A percentile compares a stretch with the other conserved stretches of the same genome.
Conservation (phyloP, 2,113 vertebrate species). For the Apodemus speciosus region DNA sequence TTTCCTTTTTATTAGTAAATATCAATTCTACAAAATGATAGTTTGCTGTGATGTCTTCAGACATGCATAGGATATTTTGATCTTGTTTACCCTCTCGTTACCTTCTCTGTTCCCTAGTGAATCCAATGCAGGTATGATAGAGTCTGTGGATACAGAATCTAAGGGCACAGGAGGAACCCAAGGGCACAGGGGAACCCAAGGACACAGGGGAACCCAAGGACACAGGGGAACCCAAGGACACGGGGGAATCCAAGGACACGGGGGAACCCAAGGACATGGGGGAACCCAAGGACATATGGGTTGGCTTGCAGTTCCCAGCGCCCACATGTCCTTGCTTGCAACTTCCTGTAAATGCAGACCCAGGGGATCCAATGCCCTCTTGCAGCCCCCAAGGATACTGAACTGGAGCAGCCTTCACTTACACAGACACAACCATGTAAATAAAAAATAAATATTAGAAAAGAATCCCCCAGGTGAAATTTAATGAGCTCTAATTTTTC, state of each 20-base stretch:
- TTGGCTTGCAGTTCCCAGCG: background rate
- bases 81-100: background rate
- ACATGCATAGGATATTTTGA: background rate
- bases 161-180: too few species aligned
- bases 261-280: too few species aligned
- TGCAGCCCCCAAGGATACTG: too few species aligned
- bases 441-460: background rate
- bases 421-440: background rate
- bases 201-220: too few species aligned
- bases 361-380: too few species aligned
- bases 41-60: background rate
- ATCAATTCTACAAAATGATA: background rate
- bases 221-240: too few species aligned
- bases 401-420: too few species aligned
- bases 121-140: too few species aligned
- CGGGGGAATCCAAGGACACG: too few species aligned
- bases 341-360: background rate
- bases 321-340: background rate
- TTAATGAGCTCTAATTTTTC: background rate
- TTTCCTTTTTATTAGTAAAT: background rate
- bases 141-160: background rate
- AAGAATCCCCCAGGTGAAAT: background rate
- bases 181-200: too few species aligned
- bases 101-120: background rate
- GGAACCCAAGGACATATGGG: background rate